Conservation (phyloP, 2,797 vertebrate genomes). For the Characodon lateralis region DNA sequence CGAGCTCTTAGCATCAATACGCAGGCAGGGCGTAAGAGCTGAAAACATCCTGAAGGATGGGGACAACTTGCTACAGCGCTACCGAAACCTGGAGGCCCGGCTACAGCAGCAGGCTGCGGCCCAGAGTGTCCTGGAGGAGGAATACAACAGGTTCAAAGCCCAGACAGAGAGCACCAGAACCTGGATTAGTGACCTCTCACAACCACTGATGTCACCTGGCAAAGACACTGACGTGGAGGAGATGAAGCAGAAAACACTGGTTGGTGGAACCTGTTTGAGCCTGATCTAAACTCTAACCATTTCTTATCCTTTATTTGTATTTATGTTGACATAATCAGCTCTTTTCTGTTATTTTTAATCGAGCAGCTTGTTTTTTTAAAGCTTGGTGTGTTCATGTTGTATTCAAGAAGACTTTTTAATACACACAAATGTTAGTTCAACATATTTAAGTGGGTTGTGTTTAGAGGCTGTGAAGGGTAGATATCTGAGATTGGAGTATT, state of each 20-base stretch:
- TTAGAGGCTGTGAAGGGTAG: neutral
- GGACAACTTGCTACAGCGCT: constrained; percentile 77
- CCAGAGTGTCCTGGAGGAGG: constrained; percentile 57
- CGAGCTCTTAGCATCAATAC: constrained; percentile 79
- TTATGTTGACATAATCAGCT: too few relatives aligned
- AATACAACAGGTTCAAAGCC: constrained; percentile 69
- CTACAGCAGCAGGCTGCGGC: constrained; percentile 63
- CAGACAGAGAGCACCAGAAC: constrained; percentile 72
- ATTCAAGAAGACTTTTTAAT: neutral
- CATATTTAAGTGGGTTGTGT: neutral
- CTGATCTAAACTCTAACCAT: neutral
- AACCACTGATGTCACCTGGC: constrained; percentile 68
- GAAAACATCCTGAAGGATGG: constrained; percentile 79
- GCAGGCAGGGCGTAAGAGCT: constrained; percentile 79
- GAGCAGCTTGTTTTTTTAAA: neutral
- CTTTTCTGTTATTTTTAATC: neutral
- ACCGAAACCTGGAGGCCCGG: constrained; percentile 76
- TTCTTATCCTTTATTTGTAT: neutral
- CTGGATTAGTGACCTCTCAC: constrained; percentile 80
- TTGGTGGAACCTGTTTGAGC: constrained; percentile 44
- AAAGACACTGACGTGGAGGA: constrained; percentile 65
- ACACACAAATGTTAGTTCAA: neutral
- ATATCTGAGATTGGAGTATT: neutral
- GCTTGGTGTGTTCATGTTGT: neutral
- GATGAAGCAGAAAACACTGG: constrained; percentile 81